phyloP scores from a whole-genome alignment of 2,797 vertebrate genomes.

The Sciaenops ocellatus region DNA sequence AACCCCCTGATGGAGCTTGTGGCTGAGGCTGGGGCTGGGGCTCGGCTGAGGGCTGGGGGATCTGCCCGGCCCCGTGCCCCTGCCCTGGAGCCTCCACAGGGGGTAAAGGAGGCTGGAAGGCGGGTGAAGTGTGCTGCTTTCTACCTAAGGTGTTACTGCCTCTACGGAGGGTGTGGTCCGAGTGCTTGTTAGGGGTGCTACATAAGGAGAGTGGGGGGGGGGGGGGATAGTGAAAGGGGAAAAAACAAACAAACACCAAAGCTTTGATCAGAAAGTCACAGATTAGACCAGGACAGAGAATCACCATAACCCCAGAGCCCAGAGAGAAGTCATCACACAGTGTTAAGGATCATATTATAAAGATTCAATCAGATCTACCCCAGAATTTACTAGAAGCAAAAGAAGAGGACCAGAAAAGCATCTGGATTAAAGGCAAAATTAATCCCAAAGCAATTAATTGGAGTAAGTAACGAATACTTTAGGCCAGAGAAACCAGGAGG shows the following conservation, averaged over 20 bases:
- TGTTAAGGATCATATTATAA: conserved; percentile 17
- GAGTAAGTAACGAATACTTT: background rate
- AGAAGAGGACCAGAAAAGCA: conserved; percentile 24
- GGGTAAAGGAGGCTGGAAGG: conserved; percentile 97
- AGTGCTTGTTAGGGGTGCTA: conserved; percentile 97
- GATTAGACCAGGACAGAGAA: conserved; percentile 57
- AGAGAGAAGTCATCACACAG: conserved; percentile 28
- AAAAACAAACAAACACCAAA: conserved; percentile 72
- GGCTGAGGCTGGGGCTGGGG: conserved; percentile 82
- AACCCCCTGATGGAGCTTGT: conserved; percentile 73
- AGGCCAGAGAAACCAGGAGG: background rate
- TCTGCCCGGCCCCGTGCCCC: conserved; percentile 70
- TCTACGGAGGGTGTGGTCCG: conserved; percentile 94
- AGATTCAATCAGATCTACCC: conserved; percentile 1
- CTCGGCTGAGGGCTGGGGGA: conserved; percentile 81
- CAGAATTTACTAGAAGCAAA: conserved; percentile 25
- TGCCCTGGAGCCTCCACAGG: conserved; percentile 89
- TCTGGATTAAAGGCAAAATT: conserved; percentile 36
- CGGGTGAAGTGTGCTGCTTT: conserved; percentile 97
- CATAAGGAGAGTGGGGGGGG: conserved; percentile 78
- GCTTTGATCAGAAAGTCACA: conserved; percentile 57
- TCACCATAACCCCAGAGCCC: conserved; percentile 58
- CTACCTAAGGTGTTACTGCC: conserved; percentile 95
- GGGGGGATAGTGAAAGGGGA: conserved; percentile 43
- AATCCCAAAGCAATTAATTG: conserved; percentile 17